These are phyloP conservation scores for Nineta flava DNA, from an alignment of 2,888 invertebrate genomes.

Conservation along the genomic window DNA sequence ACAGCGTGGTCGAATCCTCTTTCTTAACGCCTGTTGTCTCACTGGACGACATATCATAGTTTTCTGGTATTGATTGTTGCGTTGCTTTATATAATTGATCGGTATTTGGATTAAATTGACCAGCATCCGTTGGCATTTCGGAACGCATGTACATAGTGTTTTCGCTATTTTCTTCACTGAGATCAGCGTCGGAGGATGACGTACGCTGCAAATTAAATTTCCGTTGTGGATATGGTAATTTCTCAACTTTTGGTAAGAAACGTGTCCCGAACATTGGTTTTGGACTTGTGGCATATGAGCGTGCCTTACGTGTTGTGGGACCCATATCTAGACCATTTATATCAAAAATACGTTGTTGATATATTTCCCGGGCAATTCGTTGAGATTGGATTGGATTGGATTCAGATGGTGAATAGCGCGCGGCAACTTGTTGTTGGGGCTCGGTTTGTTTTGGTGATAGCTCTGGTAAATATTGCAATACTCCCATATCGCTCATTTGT, in stretches of 20 bases:
- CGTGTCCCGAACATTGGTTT: not conserved
- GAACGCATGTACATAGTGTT: not conserved
- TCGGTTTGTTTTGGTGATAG: not conserved
- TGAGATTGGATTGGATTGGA: not conserved
- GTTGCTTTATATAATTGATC: not conserved
- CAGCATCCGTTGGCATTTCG: not conserved
- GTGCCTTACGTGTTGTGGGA: not conserved
- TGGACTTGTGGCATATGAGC: not conserved
- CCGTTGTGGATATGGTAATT: not conserved
- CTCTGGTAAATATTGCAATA: conserved; percentile 10
- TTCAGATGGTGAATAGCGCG: not conserved
- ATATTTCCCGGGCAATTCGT: not conserved
- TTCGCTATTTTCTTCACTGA: not conserved
- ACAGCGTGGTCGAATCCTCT: conserved; percentile 2
- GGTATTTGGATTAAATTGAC: not conserved
- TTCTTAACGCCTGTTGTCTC: not conserved
- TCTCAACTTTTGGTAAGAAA: not conserved
- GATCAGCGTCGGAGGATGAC: no score
- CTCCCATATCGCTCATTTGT: conserved; percentile 5
- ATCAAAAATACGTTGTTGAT: not conserved
- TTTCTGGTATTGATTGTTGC: not conserved
- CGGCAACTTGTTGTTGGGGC: no score
- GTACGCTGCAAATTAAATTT: not conserved
- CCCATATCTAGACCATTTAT: not conserved
- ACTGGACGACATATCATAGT: not conserved